Conservation (phyloP, 2,113 vertebrate species). For the Dipodomys stephensi region DNA sequence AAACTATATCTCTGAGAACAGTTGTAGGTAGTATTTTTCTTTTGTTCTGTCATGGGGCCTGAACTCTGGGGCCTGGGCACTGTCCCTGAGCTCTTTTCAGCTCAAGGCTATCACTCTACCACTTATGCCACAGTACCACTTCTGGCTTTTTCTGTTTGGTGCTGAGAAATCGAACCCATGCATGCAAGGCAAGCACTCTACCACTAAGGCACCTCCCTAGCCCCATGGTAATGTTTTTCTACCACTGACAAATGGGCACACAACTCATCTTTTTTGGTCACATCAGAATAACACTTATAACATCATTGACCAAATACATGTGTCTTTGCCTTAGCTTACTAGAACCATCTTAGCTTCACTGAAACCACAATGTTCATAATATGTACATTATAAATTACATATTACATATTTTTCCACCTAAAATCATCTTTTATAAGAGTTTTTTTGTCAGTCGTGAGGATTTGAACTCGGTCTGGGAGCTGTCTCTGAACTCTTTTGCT, state of each 20-base stretch:
- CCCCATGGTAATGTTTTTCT: neutral
- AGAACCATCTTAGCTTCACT: neutral
- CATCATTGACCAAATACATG: neutral
- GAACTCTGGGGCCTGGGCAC: too few species aligned
- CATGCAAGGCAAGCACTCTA: too few species aligned
- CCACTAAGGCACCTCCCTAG: too few species aligned
- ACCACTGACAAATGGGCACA: neutral
- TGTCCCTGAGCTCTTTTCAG: too few species aligned
- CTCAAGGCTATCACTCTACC: too few species aligned
- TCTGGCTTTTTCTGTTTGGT: too few species aligned
- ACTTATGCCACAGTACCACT: too few species aligned
- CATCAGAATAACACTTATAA: neutral
- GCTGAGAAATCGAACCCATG: too few species aligned
- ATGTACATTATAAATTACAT: neutral
- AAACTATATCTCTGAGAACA: slow-evolving; percentile 4
- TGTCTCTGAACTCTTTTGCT: too few species aligned
- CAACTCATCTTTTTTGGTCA: neutral
- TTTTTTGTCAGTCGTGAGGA: neutral
- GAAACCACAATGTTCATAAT: neutral
- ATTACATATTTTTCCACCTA: neutral
- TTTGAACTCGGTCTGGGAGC: too few species aligned
- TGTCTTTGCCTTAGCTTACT: neutral
- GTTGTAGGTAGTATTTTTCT: neutral
- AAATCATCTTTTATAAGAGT: neutral
- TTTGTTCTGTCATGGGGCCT: too few species aligned